A percentile compares a stretch with the other conserved stretches of the same genome.
Conservation (phyloP, 2,888 invertebrate genomes). For the Drosophila prolongata region DNA sequence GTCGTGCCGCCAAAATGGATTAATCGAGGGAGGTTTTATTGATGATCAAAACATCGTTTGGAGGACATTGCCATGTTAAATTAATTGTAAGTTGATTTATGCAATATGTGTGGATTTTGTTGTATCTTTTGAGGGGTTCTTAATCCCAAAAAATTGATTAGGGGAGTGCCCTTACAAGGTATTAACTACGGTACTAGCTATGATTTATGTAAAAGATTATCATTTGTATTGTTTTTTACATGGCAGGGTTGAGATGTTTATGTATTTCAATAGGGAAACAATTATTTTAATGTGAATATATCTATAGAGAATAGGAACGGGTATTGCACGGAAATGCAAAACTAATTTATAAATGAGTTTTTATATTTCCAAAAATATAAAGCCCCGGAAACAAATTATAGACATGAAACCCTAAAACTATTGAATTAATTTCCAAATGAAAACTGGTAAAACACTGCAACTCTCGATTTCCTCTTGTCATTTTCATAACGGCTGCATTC, state of each 20-base stretch:
- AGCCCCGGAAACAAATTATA: background rate
- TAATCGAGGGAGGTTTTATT: conserved; percentile 61
- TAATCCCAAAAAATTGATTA: conserved; percentile 10
- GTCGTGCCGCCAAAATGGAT: conserved; percentile 55
- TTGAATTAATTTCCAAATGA: no score
- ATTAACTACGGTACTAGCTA: conserved; percentile 6
- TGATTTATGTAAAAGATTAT: conserved; percentile 12
- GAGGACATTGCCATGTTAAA: conserved; percentile 48
- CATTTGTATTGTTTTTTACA: background rate
- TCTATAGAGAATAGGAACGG: no score
- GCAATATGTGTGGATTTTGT: conserved; percentile 3
- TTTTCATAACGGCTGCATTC: conserved; percentile 19
- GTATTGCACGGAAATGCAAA: background rate
- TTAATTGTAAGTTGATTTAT: conserved; percentile 25
- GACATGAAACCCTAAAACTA: no score
- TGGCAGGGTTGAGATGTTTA: background rate
- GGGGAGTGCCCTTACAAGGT: conserved; percentile 22
- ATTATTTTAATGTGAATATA: no score
- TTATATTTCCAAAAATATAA: background rate
- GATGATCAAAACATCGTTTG: conserved; percentile 47
- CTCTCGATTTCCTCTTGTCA: conserved; percentile 16
- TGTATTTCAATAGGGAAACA: no score
- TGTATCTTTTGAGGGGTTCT: conserved; percentile 5
- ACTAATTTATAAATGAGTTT: background rate
- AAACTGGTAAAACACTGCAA: background rate